Conservation (phyloP, 2,888 invertebrate species). For the Caradrina clavipalpis region DNA sequence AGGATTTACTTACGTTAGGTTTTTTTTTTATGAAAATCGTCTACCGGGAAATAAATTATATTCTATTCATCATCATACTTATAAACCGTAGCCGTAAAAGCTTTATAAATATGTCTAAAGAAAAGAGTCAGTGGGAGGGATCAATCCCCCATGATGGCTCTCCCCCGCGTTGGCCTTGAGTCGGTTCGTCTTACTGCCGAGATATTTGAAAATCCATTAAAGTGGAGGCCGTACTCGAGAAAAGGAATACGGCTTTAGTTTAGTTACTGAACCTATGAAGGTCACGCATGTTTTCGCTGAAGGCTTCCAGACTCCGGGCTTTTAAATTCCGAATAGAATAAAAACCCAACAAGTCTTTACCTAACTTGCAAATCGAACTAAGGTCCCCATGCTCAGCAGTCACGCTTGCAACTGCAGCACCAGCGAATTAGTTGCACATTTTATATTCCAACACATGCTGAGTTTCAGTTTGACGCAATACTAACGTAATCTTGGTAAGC, state of each 20-base stretch:
- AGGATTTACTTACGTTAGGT: background rate
- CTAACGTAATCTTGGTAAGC: constrained; percentile 35
- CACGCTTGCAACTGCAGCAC: too few relatives aligned
- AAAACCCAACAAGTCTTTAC: background rate
- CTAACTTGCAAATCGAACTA: background rate
- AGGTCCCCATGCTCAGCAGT: too few relatives aligned
- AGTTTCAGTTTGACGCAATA: constrained; percentile 47
- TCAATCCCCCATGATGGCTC: constrained; percentile 23
- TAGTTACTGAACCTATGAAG: background rate
- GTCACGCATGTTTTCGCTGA: constrained; percentile 4
- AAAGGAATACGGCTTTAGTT: constrained; percentile 21
- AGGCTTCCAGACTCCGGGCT: background rate
- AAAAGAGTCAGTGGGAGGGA: constrained; percentile 30
- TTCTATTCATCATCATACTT: constrained; percentile 18
- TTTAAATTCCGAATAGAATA: too few relatives aligned
- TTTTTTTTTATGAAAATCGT: background rate
- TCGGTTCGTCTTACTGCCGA: constrained; percentile 23
- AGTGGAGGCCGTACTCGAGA: constrained; percentile 9
- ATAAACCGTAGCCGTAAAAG: constrained; percentile 1
- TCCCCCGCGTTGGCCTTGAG: constrained; percentile 39
- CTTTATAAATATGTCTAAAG: background rate
- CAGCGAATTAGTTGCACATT: background rate
- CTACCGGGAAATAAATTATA: background rate
- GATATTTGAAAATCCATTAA: constrained; percentile 50
- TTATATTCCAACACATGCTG: constrained; percentile 8